Evolutionary conservation across 1,140 invertebrate genomes (phyloP).

Genomic region (Euwallacea fornicatus): DNA sequence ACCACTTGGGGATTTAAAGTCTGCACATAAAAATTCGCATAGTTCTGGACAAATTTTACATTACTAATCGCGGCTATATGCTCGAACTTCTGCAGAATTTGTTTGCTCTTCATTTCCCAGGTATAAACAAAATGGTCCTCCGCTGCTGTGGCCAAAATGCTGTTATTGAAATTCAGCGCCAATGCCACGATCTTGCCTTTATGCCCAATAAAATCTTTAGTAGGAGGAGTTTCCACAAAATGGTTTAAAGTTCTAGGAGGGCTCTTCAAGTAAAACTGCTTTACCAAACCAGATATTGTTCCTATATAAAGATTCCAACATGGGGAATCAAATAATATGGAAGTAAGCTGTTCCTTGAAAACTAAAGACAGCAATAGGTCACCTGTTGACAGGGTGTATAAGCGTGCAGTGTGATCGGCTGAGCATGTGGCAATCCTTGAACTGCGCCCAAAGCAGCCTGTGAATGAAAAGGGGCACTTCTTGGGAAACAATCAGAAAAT

Average conservation of each 20-base stretch:
- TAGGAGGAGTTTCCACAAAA: slow-evolving; percentile 59
- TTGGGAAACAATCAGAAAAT: too few species aligned
- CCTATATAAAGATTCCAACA: slow-evolving; percentile 78
- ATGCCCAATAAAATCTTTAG: slow-evolving; percentile 63
- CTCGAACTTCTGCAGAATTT: slow-evolving; percentile 68
- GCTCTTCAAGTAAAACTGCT: slow-evolving; percentile 66
- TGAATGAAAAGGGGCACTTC: not conserved
- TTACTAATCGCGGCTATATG: slow-evolving; percentile 76
- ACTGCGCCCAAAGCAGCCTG: slow-evolving; percentile 56
- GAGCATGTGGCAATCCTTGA: slow-evolving; percentile 76
- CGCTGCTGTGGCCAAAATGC: slow-evolving; percentile 71
- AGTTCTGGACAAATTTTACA: slow-evolving; percentile 49
- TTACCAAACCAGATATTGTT: slow-evolving; percentile 68
- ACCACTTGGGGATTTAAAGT: slow-evolving; percentile 42
- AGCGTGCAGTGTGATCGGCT: slow-evolving; percentile 77
- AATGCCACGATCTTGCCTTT: slow-evolving; percentile 68
- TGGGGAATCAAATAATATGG: slow-evolving; percentile 68
- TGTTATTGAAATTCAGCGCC: slow-evolving; percentile 69
- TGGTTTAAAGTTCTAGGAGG: slow-evolving; percentile 68
- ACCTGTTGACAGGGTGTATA: slow-evolving; percentile 74
- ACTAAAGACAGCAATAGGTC: slow-evolving; percentile 70
- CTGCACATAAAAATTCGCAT: slow-evolving; percentile 43
- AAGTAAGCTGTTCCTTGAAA: slow-evolving; percentile 70
- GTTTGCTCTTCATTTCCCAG: slow-evolving; percentile 77
- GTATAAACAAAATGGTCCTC: slow-evolving; percentile 71